Percentiles rank a stretch among this genome's conserved stretches.
Evolutionary conservation across 1,140 invertebrate species (phyloP).

Genomic region (Lepidurus couesii): DNA sequence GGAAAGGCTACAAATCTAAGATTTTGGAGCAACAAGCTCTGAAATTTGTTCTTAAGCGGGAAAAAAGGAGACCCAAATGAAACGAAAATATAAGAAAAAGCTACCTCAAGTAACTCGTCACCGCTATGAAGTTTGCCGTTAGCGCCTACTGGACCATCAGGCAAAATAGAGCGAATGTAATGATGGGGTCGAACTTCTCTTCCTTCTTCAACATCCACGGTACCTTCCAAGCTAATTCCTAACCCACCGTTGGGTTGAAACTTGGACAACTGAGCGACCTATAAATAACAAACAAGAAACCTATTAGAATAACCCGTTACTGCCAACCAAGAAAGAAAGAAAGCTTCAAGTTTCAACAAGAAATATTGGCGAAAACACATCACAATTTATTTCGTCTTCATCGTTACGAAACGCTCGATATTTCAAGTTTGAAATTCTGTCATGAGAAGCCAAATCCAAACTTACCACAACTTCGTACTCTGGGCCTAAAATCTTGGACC

Average conservation of each 20-base stretch:
- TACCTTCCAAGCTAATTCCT: slow-evolving; percentile 93
- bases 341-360: not conserved
- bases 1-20: not conserved
- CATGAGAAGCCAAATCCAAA: slow-evolving; percentile 36
- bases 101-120: slow-evolving; percentile 79
- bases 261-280: slow-evolving; percentile 75
- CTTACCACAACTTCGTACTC: slow-evolving; percentile 80
- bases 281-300: not conserved
- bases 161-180: slow-evolving; percentile 86
- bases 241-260: slow-evolving; percentile 81
- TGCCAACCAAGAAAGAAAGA: slow-evolving; percentile 5
- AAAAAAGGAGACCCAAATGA: not conserved
- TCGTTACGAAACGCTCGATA: not conserved
- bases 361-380: too few species aligned
- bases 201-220: slow-evolving; percentile 88
- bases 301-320: not conserved
- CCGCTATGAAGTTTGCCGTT: slow-evolving; percentile 73
- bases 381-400: not conserved
- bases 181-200: slow-evolving; percentile 83
- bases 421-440: not conserved
- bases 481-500: slow-evolving; percentile 73
- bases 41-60: too few species aligned
- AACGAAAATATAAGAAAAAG: slow-evolving; percentile 11
- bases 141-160: slow-evolving; percentile 87
- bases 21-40: not conserved